phyloP scores from a whole-genome alignment of 2,888 invertebrate genomes.

The Sphinx pinastri region DNA sequence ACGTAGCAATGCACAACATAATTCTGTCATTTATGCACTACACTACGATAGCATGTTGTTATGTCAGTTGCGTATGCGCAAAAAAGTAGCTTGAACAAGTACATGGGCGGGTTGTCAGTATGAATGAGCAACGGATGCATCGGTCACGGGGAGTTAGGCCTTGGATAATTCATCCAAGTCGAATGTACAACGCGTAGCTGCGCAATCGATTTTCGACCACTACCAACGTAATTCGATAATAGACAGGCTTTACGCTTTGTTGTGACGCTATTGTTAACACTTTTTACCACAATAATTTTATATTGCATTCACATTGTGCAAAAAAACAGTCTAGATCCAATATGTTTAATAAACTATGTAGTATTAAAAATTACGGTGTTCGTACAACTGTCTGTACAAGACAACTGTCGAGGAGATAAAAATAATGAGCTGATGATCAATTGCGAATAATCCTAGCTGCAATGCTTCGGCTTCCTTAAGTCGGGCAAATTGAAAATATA shows the following conservation, averaged over 20 bases:
- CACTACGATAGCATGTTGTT: neutral
- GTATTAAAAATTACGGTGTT: too few relatives aligned
- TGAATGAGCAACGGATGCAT: slow-evolving; percentile 68
- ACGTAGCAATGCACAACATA: slow-evolving; percentile 6
- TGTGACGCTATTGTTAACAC: slow-evolving; percentile 27
- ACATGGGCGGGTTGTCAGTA: slow-evolving; percentile 44
- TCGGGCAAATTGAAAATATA: too few relatives aligned
- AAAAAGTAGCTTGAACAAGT: slow-evolving; percentile 25
- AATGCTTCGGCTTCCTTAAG: too few relatives aligned
- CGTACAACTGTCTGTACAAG: too few relatives aligned
- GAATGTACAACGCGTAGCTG: slow-evolving; percentile 64
- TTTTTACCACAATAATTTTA: slow-evolving; percentile 18
- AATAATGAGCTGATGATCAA: too few relatives aligned
- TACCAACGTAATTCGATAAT: slow-evolving; percentile 13
- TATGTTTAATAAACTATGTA: neutral
- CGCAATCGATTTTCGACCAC: slow-evolving; percentile 42
- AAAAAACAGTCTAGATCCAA: neutral
- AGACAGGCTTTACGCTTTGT: slow-evolving; percentile 18
- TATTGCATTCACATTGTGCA: neutral
- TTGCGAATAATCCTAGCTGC: too few relatives aligned
- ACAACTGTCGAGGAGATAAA: too few relatives aligned
- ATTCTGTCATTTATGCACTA: neutral
- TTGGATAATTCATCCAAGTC: slow-evolving; percentile 68
- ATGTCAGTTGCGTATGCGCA: neutral
- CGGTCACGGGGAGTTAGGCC: slow-evolving; percentile 65